Percentiles rank a stretch among this genome's conserved stretches.
Conservation (phyloP, 2,113 vertebrate genomes). For the Alexandromys fortis region DNA sequence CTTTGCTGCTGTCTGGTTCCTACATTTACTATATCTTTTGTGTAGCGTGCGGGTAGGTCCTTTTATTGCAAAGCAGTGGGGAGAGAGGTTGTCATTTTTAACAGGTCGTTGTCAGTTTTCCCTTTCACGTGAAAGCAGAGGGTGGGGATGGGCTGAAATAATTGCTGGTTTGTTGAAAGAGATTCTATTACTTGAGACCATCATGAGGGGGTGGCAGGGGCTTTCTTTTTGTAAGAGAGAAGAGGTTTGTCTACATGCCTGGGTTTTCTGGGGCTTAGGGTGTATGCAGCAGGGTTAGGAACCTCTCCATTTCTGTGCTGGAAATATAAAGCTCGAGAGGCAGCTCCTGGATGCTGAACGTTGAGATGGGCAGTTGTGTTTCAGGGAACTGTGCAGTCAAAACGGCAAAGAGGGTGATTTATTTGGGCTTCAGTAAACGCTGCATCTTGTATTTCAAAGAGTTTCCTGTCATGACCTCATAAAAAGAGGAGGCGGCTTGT, state of each 20-base stretch:
- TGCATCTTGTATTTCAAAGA: constrained; percentile 92
- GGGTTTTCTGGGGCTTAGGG: constrained; percentile 68
- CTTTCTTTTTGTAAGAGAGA: constrained; percentile 73
- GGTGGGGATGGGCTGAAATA: constrained; percentile 68
- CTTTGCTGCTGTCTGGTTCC: constrained; percentile 84
- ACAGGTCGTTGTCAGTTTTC: constrained; percentile 85
- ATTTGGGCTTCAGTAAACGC: constrained; percentile 93
- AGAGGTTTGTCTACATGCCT: constrained; percentile 70
- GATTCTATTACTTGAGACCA: constrained; percentile 83
- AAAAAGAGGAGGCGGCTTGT: constrained; percentile 97
- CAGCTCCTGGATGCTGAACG: constrained; percentile 70
- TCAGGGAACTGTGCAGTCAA: constrained; percentile 86
- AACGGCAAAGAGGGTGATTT: constrained; percentile 92
- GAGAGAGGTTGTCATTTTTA: constrained; percentile 84
- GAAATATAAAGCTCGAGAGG: constrained; percentile 75
- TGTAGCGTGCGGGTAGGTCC: constrained; percentile 85
- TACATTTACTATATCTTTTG: constrained; percentile 85
- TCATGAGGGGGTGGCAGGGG: constrained; percentile 77
- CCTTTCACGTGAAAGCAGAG: constrained; percentile 84
- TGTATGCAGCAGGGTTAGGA: constrained; percentile 73
- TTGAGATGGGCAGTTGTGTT: constrained; percentile 79
- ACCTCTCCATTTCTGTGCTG: constrained; percentile 85
- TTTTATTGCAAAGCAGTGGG: constrained; percentile 86
- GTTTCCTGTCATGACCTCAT: constrained; percentile 98
- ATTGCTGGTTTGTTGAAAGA: constrained; percentile 82